Conservation (phyloP, 2,888 invertebrate species). For the Salpingus planirostris region DNA sequence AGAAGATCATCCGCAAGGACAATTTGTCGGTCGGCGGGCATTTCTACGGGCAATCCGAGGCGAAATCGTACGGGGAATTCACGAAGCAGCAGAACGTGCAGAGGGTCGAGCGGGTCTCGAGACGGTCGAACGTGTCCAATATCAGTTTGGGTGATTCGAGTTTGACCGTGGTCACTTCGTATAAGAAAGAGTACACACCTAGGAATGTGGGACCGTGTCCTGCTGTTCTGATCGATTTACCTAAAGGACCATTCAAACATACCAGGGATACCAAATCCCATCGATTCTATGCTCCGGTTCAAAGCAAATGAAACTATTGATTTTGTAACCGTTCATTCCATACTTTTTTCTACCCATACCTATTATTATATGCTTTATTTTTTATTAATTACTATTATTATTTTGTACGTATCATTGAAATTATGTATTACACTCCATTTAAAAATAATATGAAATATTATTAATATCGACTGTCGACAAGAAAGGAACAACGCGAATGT, state of each 20-base stretch:
- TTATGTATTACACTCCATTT: no score
- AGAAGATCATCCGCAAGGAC: constrained; percentile 53
- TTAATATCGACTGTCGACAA: no score
- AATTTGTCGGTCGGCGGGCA: constrained; percentile 64
- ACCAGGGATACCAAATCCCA: constrained; percentile 78
- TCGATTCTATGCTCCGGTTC: constrained; percentile 69
- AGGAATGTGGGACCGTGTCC: constrained; percentile 69
- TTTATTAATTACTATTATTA: no score
- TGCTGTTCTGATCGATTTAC: constrained; percentile 65
- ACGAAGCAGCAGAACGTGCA: constrained; percentile 44
- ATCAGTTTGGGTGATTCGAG: constrained; percentile 64
- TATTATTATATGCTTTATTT: no score
- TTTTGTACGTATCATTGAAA: no score
- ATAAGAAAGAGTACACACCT: constrained; percentile 69
- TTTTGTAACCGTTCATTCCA: background rate
- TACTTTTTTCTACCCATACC: no score
- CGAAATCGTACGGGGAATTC: constrained; percentile 61
- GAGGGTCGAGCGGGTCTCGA: constrained; percentile 50
- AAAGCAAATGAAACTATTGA: constrained; percentile 10
- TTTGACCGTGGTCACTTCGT: constrained; percentile 53
- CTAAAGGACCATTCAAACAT: constrained; percentile 71
- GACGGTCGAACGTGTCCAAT: constrained; percentile 63
- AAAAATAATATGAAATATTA: no score
- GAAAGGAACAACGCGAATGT: no score
- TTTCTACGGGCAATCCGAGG: constrained; percentile 65